phyloP scores from a whole-genome alignment of 2,797 vertebrate genomes.

The Sternarchorhynchus goeldii region DNA sequence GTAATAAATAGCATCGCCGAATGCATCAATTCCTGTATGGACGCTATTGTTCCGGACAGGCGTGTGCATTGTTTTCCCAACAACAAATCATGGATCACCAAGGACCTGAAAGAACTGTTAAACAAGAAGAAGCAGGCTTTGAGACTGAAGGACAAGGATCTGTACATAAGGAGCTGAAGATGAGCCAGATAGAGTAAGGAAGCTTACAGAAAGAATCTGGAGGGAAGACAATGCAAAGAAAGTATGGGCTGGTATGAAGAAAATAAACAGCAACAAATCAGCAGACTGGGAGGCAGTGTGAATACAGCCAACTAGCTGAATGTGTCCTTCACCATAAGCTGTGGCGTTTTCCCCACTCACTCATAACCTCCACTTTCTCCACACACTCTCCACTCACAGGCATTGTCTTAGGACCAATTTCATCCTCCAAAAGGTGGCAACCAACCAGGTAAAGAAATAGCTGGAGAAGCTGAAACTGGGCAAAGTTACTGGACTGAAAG shows the following conservation, averaged over 20 bases:
- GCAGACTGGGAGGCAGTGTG: background rate
- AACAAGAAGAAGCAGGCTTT: background rate
- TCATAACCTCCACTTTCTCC: background rate
- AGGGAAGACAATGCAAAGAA: background rate
- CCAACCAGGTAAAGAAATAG: background rate
- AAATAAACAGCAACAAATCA: background rate
- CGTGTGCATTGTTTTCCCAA: background rate
- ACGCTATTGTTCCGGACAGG: background rate
- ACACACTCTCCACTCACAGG: no score
- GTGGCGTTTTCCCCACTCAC: background rate
- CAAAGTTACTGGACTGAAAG: slow-evolving; percentile 68
- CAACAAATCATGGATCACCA: background rate
- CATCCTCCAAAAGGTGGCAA: background rate
- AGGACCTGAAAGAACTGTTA: background rate
- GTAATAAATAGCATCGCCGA: background rate
- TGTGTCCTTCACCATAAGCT: slow-evolving; percentile 60
- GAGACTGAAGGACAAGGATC: background rate
- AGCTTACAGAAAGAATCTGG: no score
- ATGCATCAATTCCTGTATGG: background rate
- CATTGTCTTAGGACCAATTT: background rate
- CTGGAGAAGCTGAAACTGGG: background rate
- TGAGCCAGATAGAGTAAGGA: no score
- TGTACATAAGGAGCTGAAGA: background rate
- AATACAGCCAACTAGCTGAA: slow-evolving; percentile 66
- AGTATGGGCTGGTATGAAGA: background rate